Evolutionary conservation across 2,113 vertebrate genomes (phyloP).

Genomic region (Clarias macrocephalus): DNA sequence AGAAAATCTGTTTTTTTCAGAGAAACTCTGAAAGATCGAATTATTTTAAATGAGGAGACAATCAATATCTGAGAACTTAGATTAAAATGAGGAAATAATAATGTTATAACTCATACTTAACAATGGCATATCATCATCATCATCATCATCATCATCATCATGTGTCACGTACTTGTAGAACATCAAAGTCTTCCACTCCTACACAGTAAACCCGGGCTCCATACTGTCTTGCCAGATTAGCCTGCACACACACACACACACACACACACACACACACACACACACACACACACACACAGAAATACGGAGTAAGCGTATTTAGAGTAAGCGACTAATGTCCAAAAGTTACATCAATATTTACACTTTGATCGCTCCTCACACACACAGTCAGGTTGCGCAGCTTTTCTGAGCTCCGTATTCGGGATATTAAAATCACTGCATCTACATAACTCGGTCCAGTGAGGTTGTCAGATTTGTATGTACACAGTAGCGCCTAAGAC

Average conservation of each 20-base stretch:
- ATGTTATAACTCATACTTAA: background rate
- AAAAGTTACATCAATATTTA: background rate
- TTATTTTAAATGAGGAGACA: background rate
- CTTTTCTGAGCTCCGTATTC: background rate
- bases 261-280: background rate
- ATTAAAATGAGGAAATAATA: background rate
- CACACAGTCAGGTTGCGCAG: background rate
- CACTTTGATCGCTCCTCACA: background rate
- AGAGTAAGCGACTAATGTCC: background rate
- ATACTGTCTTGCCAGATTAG: slow-evolving; percentile 75
- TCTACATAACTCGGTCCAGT: background rate
- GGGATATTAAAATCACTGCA: background rate
- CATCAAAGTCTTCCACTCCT: slow-evolving; percentile 90
- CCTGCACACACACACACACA: slow-evolving; percentile 68
- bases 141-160: background rate
- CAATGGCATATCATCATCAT: background rate
- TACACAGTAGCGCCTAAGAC: background rate
- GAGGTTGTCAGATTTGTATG: background rate
- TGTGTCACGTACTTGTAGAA: slow-evolving; percentile 80
- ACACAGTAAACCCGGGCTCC: slow-evolving; percentile 95
- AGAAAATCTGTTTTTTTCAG: background rate
- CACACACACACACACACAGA: background rate
- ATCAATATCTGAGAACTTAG: background rate
- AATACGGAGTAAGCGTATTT: background rate
- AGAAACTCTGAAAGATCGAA: background rate